phyloP scores from a whole-genome alignment of 2,888 invertebrate species.

The Coleophora flavipennella region DNA sequence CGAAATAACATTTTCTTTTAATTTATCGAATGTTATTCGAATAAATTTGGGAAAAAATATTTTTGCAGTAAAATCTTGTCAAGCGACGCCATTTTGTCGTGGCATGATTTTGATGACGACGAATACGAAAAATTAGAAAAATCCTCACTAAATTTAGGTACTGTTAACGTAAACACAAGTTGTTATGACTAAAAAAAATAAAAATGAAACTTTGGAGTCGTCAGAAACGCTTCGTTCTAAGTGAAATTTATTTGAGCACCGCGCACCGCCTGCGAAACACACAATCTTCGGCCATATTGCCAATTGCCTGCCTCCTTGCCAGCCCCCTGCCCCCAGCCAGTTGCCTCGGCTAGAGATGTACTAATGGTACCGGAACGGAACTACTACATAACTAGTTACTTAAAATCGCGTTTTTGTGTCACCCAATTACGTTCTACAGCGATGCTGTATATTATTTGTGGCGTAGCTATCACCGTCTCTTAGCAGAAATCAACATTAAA shows the following conservation, averaged over 20 bases:
- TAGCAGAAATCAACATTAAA: too few relatives aligned
- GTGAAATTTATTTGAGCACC: conserved; percentile 60
- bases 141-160: conserved; percentile 43
- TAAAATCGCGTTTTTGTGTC: too few relatives aligned
- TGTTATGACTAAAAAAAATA: conserved; percentile 55
- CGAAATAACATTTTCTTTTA: conserved; percentile 34
- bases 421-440: too few relatives aligned
- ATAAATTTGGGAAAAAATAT: conserved; percentile 52
- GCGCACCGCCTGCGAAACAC: conserved; percentile 67
- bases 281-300: conserved; percentile 71
- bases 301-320: conserved; percentile 19
- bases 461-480: too few relatives aligned
- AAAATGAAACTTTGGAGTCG: conserved; percentile 62
- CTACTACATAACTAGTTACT: too few relatives aligned
- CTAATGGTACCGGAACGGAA: too few relatives aligned
- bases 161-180: conserved; percentile 53
- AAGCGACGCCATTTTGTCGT: conserved; percentile 74
- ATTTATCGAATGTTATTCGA: conserved; percentile 31
- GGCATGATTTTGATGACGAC: conserved; percentile 70
- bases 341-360: conserved; percentile 1
- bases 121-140: conserved; percentile 53
- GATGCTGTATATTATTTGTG: too few relatives aligned
- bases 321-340: conserved; percentile 1
- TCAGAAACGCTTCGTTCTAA: conserved; percentile 58
- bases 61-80: conserved; percentile 67